These are phyloP conservation scores for Oreochromis grahami DNA, from an alignment of 2,797 vertebrate species.

Conservation along the genomic window DNA sequence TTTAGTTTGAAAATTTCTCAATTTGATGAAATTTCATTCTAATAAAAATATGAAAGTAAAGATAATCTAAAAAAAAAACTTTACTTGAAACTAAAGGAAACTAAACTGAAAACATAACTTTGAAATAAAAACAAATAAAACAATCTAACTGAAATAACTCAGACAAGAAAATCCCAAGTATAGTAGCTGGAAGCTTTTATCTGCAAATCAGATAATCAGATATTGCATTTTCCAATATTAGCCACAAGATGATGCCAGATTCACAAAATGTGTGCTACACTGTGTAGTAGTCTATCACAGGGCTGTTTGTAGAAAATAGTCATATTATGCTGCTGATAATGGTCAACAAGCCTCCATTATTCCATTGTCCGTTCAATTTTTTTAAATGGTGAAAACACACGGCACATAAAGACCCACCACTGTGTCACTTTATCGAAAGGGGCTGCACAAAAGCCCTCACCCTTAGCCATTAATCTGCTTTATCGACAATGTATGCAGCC, in stretches of 20 bases:
- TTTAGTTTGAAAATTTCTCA: background rate
- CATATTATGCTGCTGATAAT: background rate
- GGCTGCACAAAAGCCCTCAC: background rate
- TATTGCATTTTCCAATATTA: background rate
- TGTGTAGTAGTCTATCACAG: background rate
- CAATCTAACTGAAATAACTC: background rate
- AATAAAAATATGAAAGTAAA: background rate
- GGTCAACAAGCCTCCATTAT: background rate
- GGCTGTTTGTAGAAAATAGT: background rate
- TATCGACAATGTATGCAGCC: background rate
- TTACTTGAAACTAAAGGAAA: background rate
- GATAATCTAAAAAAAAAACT: background rate
- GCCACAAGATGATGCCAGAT: constrained; percentile 49
- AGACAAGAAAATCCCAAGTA: background rate
- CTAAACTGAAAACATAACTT: background rate
- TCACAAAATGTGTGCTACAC: background rate
- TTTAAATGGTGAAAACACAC: background rate
- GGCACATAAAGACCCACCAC: background rate
- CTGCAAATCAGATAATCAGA: background rate
- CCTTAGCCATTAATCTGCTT: background rate
- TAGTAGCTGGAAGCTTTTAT: background rate
- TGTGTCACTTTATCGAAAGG: background rate
- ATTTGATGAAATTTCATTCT: background rate
- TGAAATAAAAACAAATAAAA: background rate
- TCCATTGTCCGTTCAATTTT: background rate